phyloP scores from a whole-genome alignment of 2,113 vertebrate species.

The Perognathus longimembris region DNA sequence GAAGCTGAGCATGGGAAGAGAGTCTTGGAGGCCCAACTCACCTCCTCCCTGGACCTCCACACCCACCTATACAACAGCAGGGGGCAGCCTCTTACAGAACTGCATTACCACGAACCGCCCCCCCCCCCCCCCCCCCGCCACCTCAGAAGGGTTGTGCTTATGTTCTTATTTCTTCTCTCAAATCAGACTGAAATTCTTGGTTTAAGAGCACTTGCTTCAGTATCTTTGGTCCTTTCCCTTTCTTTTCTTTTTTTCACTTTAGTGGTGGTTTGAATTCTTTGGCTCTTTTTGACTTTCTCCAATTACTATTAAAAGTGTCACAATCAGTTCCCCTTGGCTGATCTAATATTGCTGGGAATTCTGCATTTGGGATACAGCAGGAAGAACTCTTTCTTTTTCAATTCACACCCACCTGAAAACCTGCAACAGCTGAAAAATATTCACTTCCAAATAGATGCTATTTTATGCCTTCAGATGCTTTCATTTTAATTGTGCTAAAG shows the following conservation, averaged over 20 bases:
- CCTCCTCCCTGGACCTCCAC: neutral
- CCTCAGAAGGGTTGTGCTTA: too few species aligned
- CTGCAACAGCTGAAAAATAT: neutral
- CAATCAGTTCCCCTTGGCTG: neutral
- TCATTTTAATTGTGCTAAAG: neutral
- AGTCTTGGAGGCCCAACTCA: too few species aligned
- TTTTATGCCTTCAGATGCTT: constrained; percentile 8
- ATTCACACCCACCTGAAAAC: neutral
- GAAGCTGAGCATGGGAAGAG: neutral
- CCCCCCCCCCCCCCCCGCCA: too few species aligned
- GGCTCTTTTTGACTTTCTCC: neutral
- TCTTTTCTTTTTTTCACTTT: neutral
- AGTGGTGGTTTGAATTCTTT: neutral
- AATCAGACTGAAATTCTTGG: neutral
- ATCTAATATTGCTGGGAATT: neutral
- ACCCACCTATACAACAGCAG: neutral
- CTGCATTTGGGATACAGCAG: neutral
- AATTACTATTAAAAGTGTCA: neutral
- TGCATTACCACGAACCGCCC: too few species aligned
- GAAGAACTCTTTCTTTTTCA: neutral
- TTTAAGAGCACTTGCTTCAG: neutral
- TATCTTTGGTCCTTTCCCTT: neutral
- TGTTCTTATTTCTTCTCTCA: neutral
- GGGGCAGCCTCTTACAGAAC: neutral
- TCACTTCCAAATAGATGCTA: neutral